Base-by-base conservation (phyloP, 2,888 invertebrate species). In the Himalopsyche tibetana region DNA sequence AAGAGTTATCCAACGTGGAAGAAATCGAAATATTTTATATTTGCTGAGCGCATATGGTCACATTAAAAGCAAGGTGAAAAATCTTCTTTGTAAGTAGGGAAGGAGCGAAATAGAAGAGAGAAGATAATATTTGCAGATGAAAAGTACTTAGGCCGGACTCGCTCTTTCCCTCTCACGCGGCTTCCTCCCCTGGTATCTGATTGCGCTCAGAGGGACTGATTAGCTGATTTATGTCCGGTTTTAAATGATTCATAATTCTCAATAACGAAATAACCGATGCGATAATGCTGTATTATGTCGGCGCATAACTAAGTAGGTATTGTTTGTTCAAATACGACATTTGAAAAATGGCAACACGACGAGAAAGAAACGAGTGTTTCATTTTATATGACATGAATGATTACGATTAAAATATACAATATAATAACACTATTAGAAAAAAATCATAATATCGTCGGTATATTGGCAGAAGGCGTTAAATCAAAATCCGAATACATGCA, bases 241-340 rank as follows among this genome's bases (percentile, higher is more conserved):
- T 63, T 63, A 63, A 28, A 63, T 63, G 63, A 63, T 63, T 63
- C 63, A 63, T 63, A 63, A 63, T 63, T 63, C 63, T 63, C 63
- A 63, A 63, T 63, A 63, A 63, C 63, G 63, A 63, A 19, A 19
- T 63, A 63, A 63, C 63, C 63, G 28, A 63, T 63, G 63, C 63
- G 63, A 63, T 63, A 63, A 63, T 56, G 56, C 56, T 56, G 0
- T 56, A 56, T 56, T 56, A 56, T 63, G 63, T 63, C 63, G 63
- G 28, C 63, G 28, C 28, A 28, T 63, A 19, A 19, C 19, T 63
- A 63, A 63, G 63, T 19, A 63, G 51, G 15, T 63, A 63, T 63
- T n/a, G n/a, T 19, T 63, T 63, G 63, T 63, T 63, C 9, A 63
- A 63, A 63, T 63, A 63, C 28, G 28, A 11, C 63, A 11, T 63